These are phyloP conservation scores for Prosopocoilus inquinatus DNA, from an alignment of 2,888 invertebrate genomes.

Conservation along the genomic window DNA sequence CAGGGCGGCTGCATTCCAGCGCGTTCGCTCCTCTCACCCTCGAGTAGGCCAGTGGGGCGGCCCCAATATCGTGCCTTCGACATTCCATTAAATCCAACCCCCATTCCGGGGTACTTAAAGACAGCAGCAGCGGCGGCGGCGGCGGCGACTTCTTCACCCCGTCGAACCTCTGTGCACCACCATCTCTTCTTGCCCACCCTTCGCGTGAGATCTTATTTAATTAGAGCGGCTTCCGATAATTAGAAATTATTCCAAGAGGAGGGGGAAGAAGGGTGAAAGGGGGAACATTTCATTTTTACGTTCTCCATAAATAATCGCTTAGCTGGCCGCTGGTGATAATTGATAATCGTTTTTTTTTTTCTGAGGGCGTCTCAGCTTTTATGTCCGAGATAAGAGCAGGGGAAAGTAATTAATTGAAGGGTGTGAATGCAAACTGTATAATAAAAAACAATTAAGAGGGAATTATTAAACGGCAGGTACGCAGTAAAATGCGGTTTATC, in stretches of 20 bases:
- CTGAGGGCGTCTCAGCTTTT: no score
- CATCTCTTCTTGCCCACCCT: slow-evolving; percentile 14
- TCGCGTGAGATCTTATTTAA: slow-evolving; percentile 21
- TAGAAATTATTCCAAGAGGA: slow-evolving; percentile 26
- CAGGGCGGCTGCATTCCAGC: slow-evolving; percentile 37
- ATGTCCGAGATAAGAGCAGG: no score
- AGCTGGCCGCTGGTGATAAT: no score
- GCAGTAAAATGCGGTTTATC: no score
- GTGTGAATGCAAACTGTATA: no score
- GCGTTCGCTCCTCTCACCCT: slow-evolving; percentile 35
- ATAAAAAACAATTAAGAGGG: no score
- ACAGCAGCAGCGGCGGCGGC: slow-evolving; percentile 18
- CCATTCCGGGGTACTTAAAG: slow-evolving; percentile 21
- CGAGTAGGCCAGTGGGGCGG: slow-evolving; percentile 42
- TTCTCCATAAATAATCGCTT: no score
- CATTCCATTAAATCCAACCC: slow-evolving; percentile 39
- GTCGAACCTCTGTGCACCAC: slow-evolving; percentile 12
- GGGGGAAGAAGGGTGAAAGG: not conserved
- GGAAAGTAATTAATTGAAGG: no score
- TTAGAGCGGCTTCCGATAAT: slow-evolving; percentile 27
- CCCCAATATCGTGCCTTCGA: slow-evolving; percentile 43
- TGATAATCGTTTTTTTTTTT: no score
- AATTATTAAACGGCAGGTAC: no score
- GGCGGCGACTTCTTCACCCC: not conserved
- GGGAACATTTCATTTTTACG: no score